Percentiles rank a stretch among this genome's conserved stretches.
These are phyloP conservation scores for Notechis scutatus DNA, from an alignment of 2,113 vertebrate species.

Conservation along the genomic window DNA sequence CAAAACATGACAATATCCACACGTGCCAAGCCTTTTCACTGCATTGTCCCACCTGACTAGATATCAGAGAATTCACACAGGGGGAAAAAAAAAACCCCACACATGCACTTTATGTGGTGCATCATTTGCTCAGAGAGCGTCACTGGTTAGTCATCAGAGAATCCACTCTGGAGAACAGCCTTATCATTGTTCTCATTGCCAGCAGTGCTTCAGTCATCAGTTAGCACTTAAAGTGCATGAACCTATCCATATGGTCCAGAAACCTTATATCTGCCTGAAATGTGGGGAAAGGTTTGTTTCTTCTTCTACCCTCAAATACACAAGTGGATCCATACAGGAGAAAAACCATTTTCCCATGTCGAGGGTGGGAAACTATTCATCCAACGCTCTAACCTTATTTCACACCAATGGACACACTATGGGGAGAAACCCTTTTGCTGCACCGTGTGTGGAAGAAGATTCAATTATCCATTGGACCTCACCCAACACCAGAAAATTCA, in stretches of 20 bases:
- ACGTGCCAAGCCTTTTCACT: constrained; percentile 10
- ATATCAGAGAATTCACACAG: constrained; percentile 16
- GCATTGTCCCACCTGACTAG: constrained; percentile 17
- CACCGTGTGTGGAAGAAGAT: neutral
- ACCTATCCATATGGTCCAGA: constrained; percentile 19
- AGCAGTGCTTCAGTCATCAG: constrained; percentile 27
- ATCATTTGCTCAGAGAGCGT: neutral
- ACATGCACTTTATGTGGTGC: neutral
- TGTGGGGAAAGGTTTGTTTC: constrained; percentile 23
- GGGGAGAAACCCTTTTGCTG: constrained; percentile 11
- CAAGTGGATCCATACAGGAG: constrained; percentile 28
- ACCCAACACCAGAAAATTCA: constrained; percentile 23
- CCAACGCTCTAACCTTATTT: constrained; percentile 56
- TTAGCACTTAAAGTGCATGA: constrained; percentile 9
- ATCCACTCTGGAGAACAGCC: constrained; percentile 15
- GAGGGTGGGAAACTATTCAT: constrained; percentile 55
- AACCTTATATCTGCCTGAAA: constrained; percentile 20
- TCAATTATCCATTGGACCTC: constrained; percentile 17
- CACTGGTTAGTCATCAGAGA: neutral
- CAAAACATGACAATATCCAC: neutral
- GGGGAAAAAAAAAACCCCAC: neutral
- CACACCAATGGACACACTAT: constrained; percentile 34
- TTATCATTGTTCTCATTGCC: constrained; percentile 20
- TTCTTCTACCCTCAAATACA: constrained; percentile 14
- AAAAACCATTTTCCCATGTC: constrained; percentile 54